Base-by-base conservation (phyloP, 2,797 vertebrate genomes). In the Notolabrus celidotus region DNA sequence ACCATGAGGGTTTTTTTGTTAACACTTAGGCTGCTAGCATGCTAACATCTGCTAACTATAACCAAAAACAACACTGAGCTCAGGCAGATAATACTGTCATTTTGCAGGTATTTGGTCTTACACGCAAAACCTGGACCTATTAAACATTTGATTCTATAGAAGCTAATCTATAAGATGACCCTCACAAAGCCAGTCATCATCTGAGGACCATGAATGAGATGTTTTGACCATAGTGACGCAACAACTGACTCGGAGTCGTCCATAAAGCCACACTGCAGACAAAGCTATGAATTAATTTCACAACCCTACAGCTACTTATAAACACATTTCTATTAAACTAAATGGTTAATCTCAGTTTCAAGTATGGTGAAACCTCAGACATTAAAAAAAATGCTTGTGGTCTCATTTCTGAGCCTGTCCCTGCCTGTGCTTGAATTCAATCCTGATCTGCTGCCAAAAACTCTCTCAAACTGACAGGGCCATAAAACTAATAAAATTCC, bases 401-500 rank as follows among this genome's bases (percentile, higher is more conserved):
- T 43, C n/a, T 62, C 11, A 27, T 49, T 60, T 45, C 31, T 22
- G 33, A 19, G 60, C 53, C 27, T 52, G 55, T 49, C 2, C 14
- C 43, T 50, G 43, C 51, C 27, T 36, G 36, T 16, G 43, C 33
- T 33, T 31, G 29, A 31, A 31, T 31, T 15, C 20, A 61, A 17
- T 33, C 9, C 49, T n/a, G 27, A 51, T 17, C 27, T 5, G 7
- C 56, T 60, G 63, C 42, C 60, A 70, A 55, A 20, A 47, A 41
- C 29, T 31, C 10, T 69, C 15, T 46, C 16, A 36, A 15, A 36
- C 39, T 25, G 19, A 45, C 33, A 42, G 7, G 46, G 54, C 10
- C 11, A 2, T 17, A 43, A 20, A 39, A 69, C 7, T 27, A 38
- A 63, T 50, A 12, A 43, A 7, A 49, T 42, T 60, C 27, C n/a